These are phyloP conservation scores for Lepas anatifera DNA, from an alignment of 2,888 invertebrate species.

Conservation along the genomic window DNA sequence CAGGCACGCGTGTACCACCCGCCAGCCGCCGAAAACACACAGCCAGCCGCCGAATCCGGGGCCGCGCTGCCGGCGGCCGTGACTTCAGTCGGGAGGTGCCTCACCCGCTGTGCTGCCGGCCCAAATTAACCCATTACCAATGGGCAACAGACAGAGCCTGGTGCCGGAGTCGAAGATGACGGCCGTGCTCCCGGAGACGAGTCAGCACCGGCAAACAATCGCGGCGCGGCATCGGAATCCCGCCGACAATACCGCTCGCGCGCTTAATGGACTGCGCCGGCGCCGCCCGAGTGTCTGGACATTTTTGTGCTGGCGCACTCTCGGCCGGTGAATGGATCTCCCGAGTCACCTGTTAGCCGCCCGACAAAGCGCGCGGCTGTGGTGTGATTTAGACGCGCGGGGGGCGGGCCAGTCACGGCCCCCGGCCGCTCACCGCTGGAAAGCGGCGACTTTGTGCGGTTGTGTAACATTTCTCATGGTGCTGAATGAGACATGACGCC, in stretches of 20 bases:
- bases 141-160: too few species aligned
- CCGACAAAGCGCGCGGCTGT: not conserved
- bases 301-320: not conserved
- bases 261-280: not conserved
- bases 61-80: too few species aligned
- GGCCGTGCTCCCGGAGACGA: not conserved
- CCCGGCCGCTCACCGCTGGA: not conserved
- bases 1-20: not conserved
- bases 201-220: not conserved
- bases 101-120: too few species aligned
- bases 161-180: too few species aligned
- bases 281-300: not conserved
- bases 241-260: not conserved
- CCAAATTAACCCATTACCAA: not conserved
- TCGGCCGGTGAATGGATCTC: too few species aligned
- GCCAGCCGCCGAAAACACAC: not conserved
- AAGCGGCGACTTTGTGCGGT: constrained; percentile 2
- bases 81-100: too few species aligned
- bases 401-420: not conserved
- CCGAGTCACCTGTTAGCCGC: too few species aligned
- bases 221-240: not conserved
- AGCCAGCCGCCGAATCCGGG: not conserved
- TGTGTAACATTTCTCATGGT: constrained; percentile 1
- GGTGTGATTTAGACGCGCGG: not conserved
- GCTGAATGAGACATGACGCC: constrained; percentile 4